Percentiles rank a stretch among this genome's conserved stretches.
Evolutionary conservation across 2,113 vertebrate species (phyloP).

Genomic region (Sturnira hondurensis): DNA sequence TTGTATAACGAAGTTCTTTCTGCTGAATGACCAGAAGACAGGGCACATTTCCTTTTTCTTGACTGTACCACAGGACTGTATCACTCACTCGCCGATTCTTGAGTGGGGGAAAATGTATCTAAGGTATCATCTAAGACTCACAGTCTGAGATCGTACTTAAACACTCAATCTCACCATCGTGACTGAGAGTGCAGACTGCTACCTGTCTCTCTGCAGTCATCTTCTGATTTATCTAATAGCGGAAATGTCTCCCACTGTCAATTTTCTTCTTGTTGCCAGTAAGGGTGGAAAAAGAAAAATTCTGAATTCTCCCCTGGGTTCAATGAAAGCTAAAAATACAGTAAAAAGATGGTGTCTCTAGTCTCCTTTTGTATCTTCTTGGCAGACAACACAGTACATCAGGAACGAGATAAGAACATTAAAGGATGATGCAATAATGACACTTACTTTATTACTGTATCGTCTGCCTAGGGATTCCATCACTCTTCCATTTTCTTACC

Average conservation of each 20-base stretch:
- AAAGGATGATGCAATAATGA: neutral
- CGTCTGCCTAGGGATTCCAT: neutral
- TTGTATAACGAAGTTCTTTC: neutral
- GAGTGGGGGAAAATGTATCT: neutral
- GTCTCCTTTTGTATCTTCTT: neutral
- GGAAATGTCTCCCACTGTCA: neutral
- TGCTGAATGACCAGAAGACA: neutral
- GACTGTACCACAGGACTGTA: neutral
- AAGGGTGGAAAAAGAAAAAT: slow-evolving; percentile 2
- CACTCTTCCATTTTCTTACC: neutral
- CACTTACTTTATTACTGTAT: neutral
- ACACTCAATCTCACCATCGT: neutral
- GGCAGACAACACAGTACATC: neutral
- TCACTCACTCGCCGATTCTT: neutral
- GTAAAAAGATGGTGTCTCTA: neutral
- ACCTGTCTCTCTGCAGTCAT: neutral
- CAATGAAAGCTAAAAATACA: slow-evolving; percentile 19
- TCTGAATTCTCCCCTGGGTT: neutral
- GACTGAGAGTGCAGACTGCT: neutral
- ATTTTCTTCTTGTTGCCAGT: neutral
- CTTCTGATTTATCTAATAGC: neutral
- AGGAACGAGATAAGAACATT: neutral
- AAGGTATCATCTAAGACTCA: neutral
- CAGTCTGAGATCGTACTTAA: neutral
- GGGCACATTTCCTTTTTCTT: neutral